phyloP scores from a whole-genome alignment of 2,888 invertebrate species.

The Sarcophaga caerulescens region DNA sequence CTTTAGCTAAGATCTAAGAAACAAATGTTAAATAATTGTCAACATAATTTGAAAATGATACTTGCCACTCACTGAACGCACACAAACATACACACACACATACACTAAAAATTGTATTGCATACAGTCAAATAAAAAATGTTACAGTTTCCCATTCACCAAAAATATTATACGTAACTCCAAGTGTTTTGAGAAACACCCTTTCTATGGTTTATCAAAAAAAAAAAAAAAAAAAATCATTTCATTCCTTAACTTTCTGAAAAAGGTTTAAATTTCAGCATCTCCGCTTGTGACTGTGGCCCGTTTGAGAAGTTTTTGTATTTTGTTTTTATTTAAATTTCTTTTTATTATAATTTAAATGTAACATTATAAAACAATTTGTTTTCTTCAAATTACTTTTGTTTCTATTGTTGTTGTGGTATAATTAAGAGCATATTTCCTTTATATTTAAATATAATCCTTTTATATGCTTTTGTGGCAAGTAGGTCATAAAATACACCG shows the following conservation, averaged over 20 bases:
- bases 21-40: slow-evolving; percentile 67
- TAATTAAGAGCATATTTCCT: slow-evolving; percentile 64
- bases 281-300: slow-evolving; percentile 19
- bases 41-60: slow-evolving; percentile 64
- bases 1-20: slow-evolving; percentile 46
- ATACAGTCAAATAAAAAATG: slow-evolving; percentile 45
- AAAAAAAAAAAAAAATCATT: not conserved
- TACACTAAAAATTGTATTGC: not conserved
- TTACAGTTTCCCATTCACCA: slow-evolving; percentile 59
- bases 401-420: slow-evolving; percentile 54
- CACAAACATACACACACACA: not conserved
- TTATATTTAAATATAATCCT: slow-evolving; percentile 16
- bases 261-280: slow-evolving; percentile 66
- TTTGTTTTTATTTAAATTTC: slow-evolving; percentile 10
- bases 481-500: slow-evolving; percentile 66
- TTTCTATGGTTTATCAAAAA: slow-evolving; percentile 25
- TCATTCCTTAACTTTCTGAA: slow-evolving; percentile 5
- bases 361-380: slow-evolving; percentile 69
- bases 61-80: slow-evolving; percentile 12
- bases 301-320: slow-evolving; percentile 30
- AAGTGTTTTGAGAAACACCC: slow-evolving; percentile 39
- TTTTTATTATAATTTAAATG: slow-evolving; percentile 65
- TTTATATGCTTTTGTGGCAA: not conserved
- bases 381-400: slow-evolving; percentile 70
- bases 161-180: not conserved